These are phyloP conservation scores for Drosophila murphyi DNA, from an alignment of 1,140 invertebrate genomes.

Conservation along the genomic window DNA sequence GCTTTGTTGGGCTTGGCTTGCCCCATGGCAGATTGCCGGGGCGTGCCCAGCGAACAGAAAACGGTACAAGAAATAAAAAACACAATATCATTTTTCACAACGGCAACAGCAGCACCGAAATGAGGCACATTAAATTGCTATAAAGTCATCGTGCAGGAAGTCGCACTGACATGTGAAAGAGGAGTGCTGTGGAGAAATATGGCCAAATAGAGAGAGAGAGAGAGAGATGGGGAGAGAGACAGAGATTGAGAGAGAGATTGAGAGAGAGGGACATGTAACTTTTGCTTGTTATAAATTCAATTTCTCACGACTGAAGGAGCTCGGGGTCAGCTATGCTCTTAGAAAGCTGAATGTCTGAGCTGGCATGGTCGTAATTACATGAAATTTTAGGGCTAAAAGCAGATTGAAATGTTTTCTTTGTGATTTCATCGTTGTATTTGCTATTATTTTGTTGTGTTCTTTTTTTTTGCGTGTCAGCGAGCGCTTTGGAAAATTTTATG, in stretches of 20 bases:
- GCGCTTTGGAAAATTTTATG: constrained; percentile 68
- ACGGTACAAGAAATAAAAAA: constrained; percentile 11
- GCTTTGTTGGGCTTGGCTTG: background rate
- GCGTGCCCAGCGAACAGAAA: constrained; percentile 13
- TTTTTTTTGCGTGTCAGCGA: constrained; percentile 51
- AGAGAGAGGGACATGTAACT: constrained; percentile 56
- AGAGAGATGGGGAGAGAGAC: constrained; percentile 5
- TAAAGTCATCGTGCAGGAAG: constrained; percentile 67
- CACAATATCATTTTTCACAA: constrained; percentile 72
- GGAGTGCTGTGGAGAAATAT: too few relatives aligned
- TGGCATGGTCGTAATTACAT: constrained; percentile 43
- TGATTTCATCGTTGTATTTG: constrained; percentile 4
- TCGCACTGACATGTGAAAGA: constrained; percentile 38
- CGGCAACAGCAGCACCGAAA: constrained; percentile 33
- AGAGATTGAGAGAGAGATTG: constrained; percentile 17
- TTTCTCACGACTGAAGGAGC: constrained; percentile 55
- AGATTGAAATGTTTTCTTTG: constrained; percentile 63
- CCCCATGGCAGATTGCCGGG: constrained; percentile 16
- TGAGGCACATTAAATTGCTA: constrained; percentile 75
- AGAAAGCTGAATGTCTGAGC: background rate
- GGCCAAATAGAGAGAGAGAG: constrained; percentile 12
- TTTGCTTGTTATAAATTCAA: constrained; percentile 79
- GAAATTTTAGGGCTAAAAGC: constrained; percentile 13
- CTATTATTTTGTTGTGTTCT: constrained; percentile 7
- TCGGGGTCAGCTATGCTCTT: background rate